phyloP scores from a whole-genome alignment of 2,888 invertebrate genomes.

The Prenolepis imparis region DNA sequence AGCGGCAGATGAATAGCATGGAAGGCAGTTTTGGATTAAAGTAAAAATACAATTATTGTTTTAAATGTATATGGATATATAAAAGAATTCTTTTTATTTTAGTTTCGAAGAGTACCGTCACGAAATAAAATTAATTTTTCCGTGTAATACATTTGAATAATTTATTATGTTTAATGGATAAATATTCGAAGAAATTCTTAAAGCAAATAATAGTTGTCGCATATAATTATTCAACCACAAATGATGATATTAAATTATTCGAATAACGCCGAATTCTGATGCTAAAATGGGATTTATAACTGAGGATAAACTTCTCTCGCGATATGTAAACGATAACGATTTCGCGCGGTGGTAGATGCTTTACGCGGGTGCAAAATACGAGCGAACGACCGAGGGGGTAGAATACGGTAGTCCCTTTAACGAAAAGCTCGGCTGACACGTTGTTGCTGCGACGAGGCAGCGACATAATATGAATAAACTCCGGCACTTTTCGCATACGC shows the following conservation, averaged over 20 bases:
- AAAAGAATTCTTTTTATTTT: neutral
- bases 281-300: slow-evolving; percentile 20
- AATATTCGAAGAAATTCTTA: neutral
- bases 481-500: slow-evolving; percentile 75
- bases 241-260: slow-evolving; percentile 34
- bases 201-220: neutral
- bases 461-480: slow-evolving; percentile 77
- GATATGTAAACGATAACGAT: slow-evolving; percentile 52
- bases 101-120: neutral
- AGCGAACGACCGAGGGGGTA: slow-evolving; percentile 25
- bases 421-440: slow-evolving; percentile 52
- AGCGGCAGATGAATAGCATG: neutral
- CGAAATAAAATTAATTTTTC: slow-evolving; percentile 12
- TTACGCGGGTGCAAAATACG: slow-evolving; percentile 53
- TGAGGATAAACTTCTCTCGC: slow-evolving; percentile 24
- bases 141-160: slow-evolving; percentile 11
- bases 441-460: slow-evolving; percentile 40
- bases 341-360: slow-evolving; percentile 44
- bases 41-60: slow-evolving; percentile 17
- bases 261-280: slow-evolving; percentile 16
- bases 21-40: slow-evolving; percentile 20
- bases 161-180: neutral
- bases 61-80: neutral
- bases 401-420: slow-evolving; percentile 58
- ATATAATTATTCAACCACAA: slow-evolving; percentile 21